Percentiles rank a stretch among this genome's conserved stretches.
These are phyloP conservation scores for Cerastis leucographa DNA, from an alignment of 2,888 invertebrate species.

Conservation along the genomic window DNA sequence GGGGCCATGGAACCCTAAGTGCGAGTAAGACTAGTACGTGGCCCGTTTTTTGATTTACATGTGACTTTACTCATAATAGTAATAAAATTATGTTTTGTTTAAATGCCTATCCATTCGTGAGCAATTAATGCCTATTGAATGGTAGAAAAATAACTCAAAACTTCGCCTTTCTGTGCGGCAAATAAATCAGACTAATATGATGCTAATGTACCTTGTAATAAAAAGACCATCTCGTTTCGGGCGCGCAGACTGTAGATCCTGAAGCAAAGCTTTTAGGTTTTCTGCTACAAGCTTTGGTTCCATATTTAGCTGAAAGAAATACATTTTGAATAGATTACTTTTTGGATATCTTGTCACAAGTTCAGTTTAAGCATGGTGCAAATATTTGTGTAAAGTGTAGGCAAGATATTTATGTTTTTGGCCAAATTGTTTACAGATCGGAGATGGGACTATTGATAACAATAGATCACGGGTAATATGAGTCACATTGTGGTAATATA, in stretches of 20 bases:
- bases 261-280: conserved; percentile 92
- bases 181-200: background rate
- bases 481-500: too few relatives aligned
- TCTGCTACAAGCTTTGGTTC: conserved; percentile 92
- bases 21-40: too few relatives aligned
- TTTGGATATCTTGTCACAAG: background rate
- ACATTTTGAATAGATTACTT: background rate
- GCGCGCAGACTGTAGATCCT: conserved; percentile 91
- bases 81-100: background rate
- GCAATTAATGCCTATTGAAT: background rate
- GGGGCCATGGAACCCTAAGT: too few relatives aligned
- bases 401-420: background rate
- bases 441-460: background rate
- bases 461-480: background rate
- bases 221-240: conserved; percentile 93
- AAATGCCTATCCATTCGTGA: background rate
- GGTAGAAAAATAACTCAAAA: background rate
- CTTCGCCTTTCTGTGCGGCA: background rate
- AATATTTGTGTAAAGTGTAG: background rate
- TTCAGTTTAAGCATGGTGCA: too few relatives aligned
- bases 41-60: background rate
- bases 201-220: conserved; percentile 91
- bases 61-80: background rate
- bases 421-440: background rate
- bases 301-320: conserved; percentile 93